Evolutionary conservation across 2,888 invertebrate species (phyloP).

Genomic region (Drepanosiphum platanoidis): DNA sequence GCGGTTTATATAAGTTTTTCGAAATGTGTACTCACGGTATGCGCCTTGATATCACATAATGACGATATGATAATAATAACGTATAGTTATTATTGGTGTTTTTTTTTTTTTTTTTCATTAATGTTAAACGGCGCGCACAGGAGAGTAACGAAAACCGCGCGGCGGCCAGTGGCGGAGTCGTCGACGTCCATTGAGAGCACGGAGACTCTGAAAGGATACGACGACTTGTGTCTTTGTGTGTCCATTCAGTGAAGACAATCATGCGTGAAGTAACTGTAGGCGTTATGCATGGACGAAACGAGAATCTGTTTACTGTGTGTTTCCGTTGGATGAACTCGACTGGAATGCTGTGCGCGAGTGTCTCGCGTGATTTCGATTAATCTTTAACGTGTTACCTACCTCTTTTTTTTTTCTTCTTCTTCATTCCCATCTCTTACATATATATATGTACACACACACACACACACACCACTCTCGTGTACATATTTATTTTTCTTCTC

Average conservation of each 20-base stretch:
- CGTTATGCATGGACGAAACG: constrained; percentile 60
- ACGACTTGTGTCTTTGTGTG: constrained; percentile 44
- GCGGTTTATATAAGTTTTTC: too few relatives aligned
- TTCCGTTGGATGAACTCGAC: constrained; percentile 61
- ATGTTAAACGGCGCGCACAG: too few relatives aligned
- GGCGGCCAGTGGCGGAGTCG: not conserved
- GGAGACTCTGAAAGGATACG: not conserved
- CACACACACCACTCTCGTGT: not conserved
- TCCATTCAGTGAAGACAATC: constrained; percentile 50
- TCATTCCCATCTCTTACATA: not conserved
- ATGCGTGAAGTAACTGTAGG: constrained; percentile 60
- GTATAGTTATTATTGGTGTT: too few relatives aligned
- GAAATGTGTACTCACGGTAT: too few relatives aligned
- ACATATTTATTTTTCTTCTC: constrained; percentile 6
- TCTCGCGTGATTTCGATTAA: constrained; percentile 61
- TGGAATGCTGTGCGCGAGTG: constrained; percentile 55
- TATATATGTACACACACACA: not conserved
- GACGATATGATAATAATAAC: too few relatives aligned
- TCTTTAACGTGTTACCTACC: constrained; percentile 56
- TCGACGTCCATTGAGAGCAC: too few relatives aligned
- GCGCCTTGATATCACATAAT: too few relatives aligned
- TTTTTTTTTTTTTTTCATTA: too few relatives aligned
- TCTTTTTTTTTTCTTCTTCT: not conserved
- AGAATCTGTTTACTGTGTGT: constrained; percentile 59
- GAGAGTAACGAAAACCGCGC: not conserved